A percentile compares a stretch with the other conserved stretches of the same genome.
These are phyloP conservation scores for Eurystomus glaucurus DNA, from an alignment of 2,797 vertebrate species.

Conservation along the genomic window DNA sequence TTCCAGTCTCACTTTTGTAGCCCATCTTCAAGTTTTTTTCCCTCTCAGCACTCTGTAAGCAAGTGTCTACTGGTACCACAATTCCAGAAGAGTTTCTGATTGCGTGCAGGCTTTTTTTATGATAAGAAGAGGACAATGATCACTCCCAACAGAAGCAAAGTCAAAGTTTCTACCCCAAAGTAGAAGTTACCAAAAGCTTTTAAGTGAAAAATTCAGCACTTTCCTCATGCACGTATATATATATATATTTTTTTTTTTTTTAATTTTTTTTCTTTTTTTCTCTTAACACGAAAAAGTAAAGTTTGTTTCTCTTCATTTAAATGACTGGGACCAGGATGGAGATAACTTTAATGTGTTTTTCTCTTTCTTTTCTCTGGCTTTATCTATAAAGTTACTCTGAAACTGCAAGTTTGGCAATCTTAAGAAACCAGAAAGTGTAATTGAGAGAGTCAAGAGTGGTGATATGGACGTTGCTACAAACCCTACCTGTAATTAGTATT, in stretches of 20 bases:
- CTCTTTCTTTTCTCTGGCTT: neutral
- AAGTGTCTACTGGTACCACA: neutral
- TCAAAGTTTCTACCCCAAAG: neutral
- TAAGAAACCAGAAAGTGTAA: neutral
- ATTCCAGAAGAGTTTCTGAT: neutral
- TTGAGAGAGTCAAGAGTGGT: neutral
- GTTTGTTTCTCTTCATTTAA: neutral
- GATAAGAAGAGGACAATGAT: neutral
- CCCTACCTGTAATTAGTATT: neutral
- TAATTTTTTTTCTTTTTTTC: fast-evolving
- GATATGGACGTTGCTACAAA: neutral
- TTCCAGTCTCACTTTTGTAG: neutral
- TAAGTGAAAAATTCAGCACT: neutral
- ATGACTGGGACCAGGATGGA: neutral
- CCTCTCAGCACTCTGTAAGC: neutral
- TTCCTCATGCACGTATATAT: fast-evolving
- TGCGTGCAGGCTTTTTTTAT: neutral
- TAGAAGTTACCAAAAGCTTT: neutral
- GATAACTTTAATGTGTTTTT: neutral
- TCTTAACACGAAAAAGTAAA: neutral
- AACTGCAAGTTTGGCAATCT: neutral
- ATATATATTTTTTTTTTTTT: fast-evolving
- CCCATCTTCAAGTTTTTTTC: fast-evolving
- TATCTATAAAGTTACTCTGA: neutral
- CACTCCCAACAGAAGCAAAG: neutral